Percentiles rank a stretch among this genome's conserved stretches.
phyloP scores from a whole-genome alignment of 1,140 invertebrate genomes.

The Ctenoplectra terminalis region DNA sequence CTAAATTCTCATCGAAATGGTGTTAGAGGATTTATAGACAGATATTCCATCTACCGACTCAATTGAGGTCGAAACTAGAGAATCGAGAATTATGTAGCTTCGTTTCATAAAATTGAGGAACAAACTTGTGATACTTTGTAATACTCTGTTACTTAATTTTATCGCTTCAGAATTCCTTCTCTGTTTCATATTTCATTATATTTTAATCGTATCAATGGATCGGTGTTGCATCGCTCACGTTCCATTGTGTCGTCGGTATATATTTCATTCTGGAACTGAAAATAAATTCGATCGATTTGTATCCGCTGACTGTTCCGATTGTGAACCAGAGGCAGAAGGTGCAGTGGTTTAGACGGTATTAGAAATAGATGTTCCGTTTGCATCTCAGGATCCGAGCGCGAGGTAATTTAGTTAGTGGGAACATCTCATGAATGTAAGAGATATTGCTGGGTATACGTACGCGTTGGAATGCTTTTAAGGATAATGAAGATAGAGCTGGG shows the following conservation, averaged over 20 bases:
- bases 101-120: too few relatives aligned
- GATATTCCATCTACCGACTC: background rate
- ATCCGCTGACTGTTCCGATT: background rate
- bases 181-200: background rate
- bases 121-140: background rate
- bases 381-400: background rate
- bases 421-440: slow-evolving; percentile 54
- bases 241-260: too few relatives aligned
- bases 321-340: slow-evolving; percentile 5
- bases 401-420: slow-evolving; percentile 59
- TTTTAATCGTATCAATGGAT: background rate
- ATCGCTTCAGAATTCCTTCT: too few relatives aligned
- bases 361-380: slow-evolving; percentile 52
- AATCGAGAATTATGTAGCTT: background rate
- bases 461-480: slow-evolving; percentile 52
- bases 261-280: background rate
- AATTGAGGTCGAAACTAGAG: background rate
- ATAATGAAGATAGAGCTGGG: slow-evolving; percentile 51
- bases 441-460: slow-evolving; percentile 43
- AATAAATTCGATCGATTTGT: slow-evolving; percentile 37
- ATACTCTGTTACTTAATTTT: background rate
- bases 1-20: background rate
- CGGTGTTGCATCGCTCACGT: too few relatives aligned
- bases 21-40: background rate
- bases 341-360: slow-evolving; percentile 33